Conservation (phyloP, 2,888 invertebrate species). For the Druceiella hillmani region DNA sequence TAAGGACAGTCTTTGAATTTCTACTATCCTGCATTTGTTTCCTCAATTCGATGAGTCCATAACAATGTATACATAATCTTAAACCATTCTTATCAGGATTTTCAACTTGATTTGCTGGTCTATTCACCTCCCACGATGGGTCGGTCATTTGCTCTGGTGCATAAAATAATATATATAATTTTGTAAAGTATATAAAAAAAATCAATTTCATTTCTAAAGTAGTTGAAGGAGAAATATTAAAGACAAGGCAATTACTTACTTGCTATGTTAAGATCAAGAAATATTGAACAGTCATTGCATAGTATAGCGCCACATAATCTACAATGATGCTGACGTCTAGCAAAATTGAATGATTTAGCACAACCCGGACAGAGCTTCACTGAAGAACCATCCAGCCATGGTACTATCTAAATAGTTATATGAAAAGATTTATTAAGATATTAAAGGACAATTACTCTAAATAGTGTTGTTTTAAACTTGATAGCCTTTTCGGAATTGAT, state of each 20-base stretch:
- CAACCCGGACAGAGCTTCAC: conserved; percentile 90
- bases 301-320: conserved; percentile 90
- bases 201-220: neutral
- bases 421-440: too few relatives aligned
- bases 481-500: too few relatives aligned
- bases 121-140: conserved; percentile 35
- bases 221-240: neutral
- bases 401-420: conserved; percentile 68
- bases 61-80: conserved; percentile 71
- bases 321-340: conserved; percentile 93
- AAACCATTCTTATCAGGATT: conserved; percentile 55
- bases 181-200: neutral
- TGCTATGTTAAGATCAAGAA: conserved; percentile 73
- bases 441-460: too few relatives aligned
- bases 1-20: conserved; percentile 71
- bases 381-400: conserved; percentile 90
- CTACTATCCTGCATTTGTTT: conserved; percentile 74
- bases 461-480: too few relatives aligned
- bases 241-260: conserved; percentile 48
- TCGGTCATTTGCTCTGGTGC: conserved; percentile 46
- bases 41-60: conserved; percentile 74
- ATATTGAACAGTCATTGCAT: conserved; percentile 87
- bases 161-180: too few relatives aligned
- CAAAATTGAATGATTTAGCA: conserved; percentile 80
- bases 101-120: conserved; percentile 31